A percentile compares a stretch with the other conserved stretches of the same genome.
Conservation (phyloP, 2,888 invertebrate genomes). For the Pilophorus perplexus region DNA sequence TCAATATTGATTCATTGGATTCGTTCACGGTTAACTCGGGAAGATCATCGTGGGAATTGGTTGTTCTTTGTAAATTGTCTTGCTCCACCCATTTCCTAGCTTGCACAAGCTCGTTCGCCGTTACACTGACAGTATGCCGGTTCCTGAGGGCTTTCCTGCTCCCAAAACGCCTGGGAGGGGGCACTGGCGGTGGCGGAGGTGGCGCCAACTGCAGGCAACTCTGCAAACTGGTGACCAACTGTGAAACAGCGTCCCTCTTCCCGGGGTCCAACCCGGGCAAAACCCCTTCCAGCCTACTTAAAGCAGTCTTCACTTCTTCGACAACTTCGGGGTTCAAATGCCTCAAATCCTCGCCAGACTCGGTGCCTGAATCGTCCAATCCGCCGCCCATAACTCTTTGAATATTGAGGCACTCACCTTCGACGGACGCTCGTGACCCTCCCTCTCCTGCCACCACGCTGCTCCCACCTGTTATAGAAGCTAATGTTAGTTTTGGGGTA, state of each 20-base stretch:
- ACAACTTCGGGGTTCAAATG: constrained; percentile 62
- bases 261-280: constrained; percentile 58
- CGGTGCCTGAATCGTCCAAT: constrained; percentile 64
- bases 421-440: constrained; percentile 20
- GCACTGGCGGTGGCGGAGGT: constrained; percentile 42
- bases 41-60: no score
- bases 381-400: constrained; percentile 34
- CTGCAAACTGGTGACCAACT: constrained; percentile 68
- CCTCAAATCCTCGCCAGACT: constrained; percentile 68
- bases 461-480: constrained; percentile 41
- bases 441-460: constrained; percentile 30
- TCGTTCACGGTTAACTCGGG: background rate
- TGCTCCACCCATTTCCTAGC: constrained; percentile 62
- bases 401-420: constrained; percentile 36
- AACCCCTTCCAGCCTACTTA: constrained; percentile 71
- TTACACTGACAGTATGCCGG: constrained; percentile 81
- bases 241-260: constrained; percentile 62
- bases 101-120: constrained; percentile 73
- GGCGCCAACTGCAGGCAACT: constrained; percentile 54
- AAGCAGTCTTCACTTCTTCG: constrained; percentile 73
- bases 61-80: constrained; percentile 27
- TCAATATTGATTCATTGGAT: constrained; percentile 34
- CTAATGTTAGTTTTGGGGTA: constrained; percentile 31
- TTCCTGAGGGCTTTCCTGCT: constrained; percentile 60
- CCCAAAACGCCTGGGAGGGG: constrained; percentile 52